Evolutionary conservation across 2,113 vertebrate species (phyloP).

Genomic region (Prionailurus bengalensis): DNA sequence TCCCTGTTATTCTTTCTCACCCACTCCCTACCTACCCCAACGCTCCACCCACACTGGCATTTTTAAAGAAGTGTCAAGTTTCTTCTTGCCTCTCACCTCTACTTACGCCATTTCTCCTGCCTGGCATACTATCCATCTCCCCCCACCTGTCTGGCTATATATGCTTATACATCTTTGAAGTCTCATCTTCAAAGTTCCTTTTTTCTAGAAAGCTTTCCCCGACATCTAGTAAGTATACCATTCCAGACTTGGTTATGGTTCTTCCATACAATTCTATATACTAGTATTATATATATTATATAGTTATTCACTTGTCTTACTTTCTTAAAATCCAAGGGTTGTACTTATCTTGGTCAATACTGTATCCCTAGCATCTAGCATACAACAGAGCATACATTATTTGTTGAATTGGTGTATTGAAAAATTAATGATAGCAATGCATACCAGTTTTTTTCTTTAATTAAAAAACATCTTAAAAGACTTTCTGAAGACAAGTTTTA

Average conservation of each 20-base stretch:
- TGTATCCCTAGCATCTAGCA: not conserved
- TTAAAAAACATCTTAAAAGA: not conserved
- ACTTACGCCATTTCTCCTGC: not conserved
- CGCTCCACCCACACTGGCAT: not conserved
- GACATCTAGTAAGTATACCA: not conserved
- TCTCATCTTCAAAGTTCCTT: not conserved
- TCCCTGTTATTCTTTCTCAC: not conserved
- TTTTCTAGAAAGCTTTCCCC: not conserved
- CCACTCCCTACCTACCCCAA: not conserved
- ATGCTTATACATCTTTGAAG: not conserved
- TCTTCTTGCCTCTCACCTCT: not conserved
- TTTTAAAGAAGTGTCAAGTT: not conserved
- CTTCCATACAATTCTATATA: not conserved
- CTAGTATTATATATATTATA: not conserved
- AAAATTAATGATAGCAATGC: not conserved
- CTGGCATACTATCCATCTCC: not conserved
- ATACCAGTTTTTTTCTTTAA: not conserved
- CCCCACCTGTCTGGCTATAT: not conserved
- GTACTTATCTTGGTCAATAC: not conserved
- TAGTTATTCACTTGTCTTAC: not conserved
- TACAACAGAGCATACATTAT: not conserved
- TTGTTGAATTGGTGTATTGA: not conserved
- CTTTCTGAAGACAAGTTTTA: not conserved
- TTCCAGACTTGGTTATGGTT: not conserved
- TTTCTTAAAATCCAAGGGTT: not conserved